These are phyloP conservation scores for Fragum fragum DNA, from an alignment of 2,888 invertebrate genomes.

Conservation along the genomic window DNA sequence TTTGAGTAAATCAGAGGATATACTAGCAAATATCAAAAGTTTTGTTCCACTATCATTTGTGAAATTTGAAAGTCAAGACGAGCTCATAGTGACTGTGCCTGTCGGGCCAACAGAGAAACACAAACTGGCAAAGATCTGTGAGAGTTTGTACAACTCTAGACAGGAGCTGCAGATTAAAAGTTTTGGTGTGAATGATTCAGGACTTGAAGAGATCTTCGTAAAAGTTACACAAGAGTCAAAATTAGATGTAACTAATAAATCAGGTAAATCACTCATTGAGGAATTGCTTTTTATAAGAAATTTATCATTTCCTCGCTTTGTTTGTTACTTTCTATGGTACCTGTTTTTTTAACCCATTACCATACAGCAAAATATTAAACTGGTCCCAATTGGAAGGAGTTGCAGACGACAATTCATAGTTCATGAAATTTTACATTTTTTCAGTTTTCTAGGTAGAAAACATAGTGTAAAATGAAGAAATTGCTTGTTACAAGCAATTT, in stretches of 20 bases:
- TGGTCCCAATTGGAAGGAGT: too few species aligned
- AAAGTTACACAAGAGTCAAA: slow-evolving; percentile 79
- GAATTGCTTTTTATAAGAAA: too few species aligned
- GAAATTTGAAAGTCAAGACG: slow-evolving; percentile 12
- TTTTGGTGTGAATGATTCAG: slow-evolving; percentile 85
- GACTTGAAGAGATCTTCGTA: slow-evolving; percentile 86
- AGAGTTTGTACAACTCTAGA: slow-evolving; percentile 75
- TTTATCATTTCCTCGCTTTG: too few species aligned
- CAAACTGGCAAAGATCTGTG: slow-evolving; percentile 81
- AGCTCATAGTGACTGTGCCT: slow-evolving; percentile 77
- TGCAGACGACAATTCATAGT: too few species aligned
- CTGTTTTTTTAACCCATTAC: too few species aligned
- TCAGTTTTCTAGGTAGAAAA: too few species aligned
- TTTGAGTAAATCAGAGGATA: slow-evolving; percentile 4
- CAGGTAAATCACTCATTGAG: too few species aligned
- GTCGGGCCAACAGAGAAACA: slow-evolving; percentile 46
- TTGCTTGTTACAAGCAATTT: too few species aligned
- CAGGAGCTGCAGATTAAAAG: slow-evolving; percentile 75
- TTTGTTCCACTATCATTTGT: slow-evolving; percentile 42
- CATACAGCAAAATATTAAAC: too few species aligned
- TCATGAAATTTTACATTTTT: too few species aligned
- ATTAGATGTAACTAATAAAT: neutral
- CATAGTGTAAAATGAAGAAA: too few species aligned
- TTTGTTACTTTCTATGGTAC: too few species aligned
- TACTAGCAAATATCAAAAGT: slow-evolving; percentile 31